Evolutionary conservation across 2,797 vertebrate species (phyloP).

Genomic region (Scyliorhinus canicula): DNA sequence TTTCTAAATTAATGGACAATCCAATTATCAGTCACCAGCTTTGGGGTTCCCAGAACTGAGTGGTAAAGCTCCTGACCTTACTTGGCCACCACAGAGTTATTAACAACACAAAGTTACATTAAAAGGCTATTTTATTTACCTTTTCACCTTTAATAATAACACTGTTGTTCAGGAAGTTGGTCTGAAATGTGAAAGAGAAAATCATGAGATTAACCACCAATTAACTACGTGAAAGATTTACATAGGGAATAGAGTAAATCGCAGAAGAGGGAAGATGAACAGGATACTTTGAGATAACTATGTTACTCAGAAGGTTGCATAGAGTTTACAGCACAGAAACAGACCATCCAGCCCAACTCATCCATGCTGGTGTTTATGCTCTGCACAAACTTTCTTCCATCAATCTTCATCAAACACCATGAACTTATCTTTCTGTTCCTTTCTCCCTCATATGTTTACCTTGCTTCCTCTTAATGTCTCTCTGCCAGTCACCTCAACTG

Average conservation of each 20-base stretch:
- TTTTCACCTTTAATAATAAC: conserved; percentile 64
- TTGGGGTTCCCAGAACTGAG: background rate
- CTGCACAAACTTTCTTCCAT: background rate
- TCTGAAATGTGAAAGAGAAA: conserved; percentile 45
- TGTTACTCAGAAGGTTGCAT: background rate
- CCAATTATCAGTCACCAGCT: background rate
- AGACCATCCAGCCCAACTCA: background rate
- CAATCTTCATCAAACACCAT: background rate
- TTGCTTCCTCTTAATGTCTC: background rate
- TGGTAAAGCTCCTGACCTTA: background rate
- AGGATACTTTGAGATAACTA: background rate
- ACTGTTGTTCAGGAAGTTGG: conserved; percentile 56
- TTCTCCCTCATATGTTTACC: background rate
- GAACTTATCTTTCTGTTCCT: background rate
- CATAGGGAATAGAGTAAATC: background rate
- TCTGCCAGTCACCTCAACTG: background rate
- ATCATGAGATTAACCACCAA: background rate
- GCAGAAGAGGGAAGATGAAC: background rate
- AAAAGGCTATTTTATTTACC: conserved; percentile 51
- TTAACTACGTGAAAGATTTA: background rate
- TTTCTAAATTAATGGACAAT: background rate
- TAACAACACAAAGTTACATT: background rate
- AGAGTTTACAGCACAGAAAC: background rate
- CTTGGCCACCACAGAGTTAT: background rate
- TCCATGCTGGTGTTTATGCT: background rate